These are phyloP conservation scores for Tryphoninae sp. DNA, from an alignment of 2,888 invertebrate species.

Conservation along the genomic window DNA sequence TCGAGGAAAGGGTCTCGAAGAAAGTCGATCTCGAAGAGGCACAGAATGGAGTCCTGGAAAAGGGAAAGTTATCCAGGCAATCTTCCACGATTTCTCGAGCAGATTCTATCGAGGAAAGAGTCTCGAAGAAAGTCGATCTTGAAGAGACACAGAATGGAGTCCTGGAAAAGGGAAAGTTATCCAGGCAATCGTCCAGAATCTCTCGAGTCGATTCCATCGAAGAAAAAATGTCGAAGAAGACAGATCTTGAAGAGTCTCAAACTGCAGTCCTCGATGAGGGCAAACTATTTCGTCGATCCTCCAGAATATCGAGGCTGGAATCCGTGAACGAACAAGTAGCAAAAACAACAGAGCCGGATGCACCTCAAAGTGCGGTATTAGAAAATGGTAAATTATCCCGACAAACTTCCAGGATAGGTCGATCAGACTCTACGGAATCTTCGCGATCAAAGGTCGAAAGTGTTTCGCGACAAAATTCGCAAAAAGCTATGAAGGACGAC, in stretches of 20 bases:
- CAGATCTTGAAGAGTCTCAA: constrained; percentile 55
- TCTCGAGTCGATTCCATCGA: constrained; percentile 60
- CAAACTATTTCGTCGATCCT: constrained; percentile 65
- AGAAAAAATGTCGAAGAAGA: constrained; percentile 56
- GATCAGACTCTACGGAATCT: constrained; percentile 66
- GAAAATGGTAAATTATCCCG: constrained; percentile 60
- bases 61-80: constrained; percentile 63
- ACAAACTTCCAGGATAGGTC: constrained; percentile 65
- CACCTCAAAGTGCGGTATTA: constrained; percentile 45
- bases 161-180: constrained; percentile 64
- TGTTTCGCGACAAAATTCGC: constrained; percentile 67
- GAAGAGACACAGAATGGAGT: constrained; percentile 65
- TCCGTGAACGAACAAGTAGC: constrained; percentile 55
- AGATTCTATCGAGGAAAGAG: constrained; percentile 50
- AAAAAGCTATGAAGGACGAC: constrained; percentile 75
- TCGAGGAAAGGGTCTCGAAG: constrained; percentile 55
- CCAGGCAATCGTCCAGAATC: constrained; percentile 61
- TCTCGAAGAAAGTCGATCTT: constrained; percentile 57
- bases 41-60: constrained; percentile 64
- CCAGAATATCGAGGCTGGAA: constrained; percentile 60
- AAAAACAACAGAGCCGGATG: constrained; percentile 42
- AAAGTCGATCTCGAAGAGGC: constrained; percentile 61
- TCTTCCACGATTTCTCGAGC: constrained; percentile 55
- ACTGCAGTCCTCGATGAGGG: constrained; percentile 43
- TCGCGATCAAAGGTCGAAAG: constrained; percentile 46